Percentiles rank a stretch among this genome's conserved stretches.
Evolutionary conservation across 2,888 invertebrate species (phyloP).

Genomic region (Netelia fuscicornis): DNA sequence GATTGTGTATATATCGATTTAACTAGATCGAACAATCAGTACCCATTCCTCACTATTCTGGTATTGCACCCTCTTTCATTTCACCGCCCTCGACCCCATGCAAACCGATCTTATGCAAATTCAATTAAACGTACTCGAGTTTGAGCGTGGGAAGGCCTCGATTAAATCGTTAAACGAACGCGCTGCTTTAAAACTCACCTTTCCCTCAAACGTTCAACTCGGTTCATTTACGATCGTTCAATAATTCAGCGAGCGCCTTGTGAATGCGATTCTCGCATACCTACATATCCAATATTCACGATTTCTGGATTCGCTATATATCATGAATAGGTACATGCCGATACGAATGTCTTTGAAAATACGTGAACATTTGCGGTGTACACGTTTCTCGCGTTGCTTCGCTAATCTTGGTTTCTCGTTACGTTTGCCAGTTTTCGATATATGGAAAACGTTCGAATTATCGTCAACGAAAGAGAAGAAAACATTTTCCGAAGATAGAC

Average conservation of each 20-base stretch:
- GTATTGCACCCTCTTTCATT: constrained; percentile 43
- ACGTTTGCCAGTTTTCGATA: constrained; percentile 32
- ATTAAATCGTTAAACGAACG: constrained; percentile 72
- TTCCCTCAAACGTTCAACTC: constrained; percentile 51
- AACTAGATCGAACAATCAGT: not conserved
- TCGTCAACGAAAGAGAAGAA: constrained; percentile 14
- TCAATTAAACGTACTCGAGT: constrained; percentile 62
- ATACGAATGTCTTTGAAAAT: no score
- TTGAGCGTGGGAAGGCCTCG: constrained; percentile 46
- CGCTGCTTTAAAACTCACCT: constrained; percentile 44
- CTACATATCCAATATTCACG: constrained; percentile 19
- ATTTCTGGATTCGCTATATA: no score
- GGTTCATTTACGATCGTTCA: constrained; percentile 71
- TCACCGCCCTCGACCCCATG: constrained; percentile 12
- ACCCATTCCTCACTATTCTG: constrained; percentile 11
- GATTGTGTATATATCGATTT: no score
- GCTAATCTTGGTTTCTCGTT: constrained; percentile 5
- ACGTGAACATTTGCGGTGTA: no score
- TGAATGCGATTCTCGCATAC: constrained; percentile 15
- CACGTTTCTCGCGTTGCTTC: no score
- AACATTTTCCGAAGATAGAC: constrained; percentile 59
- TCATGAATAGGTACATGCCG: no score
- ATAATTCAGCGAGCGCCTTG: constrained; percentile 66
- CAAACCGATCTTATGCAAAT: constrained; percentile 62
- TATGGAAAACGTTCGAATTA: constrained; percentile 47